Evolutionary conservation across 1,140 invertebrate species (phyloP).

Genomic region (Drosophila parvula): DNA sequence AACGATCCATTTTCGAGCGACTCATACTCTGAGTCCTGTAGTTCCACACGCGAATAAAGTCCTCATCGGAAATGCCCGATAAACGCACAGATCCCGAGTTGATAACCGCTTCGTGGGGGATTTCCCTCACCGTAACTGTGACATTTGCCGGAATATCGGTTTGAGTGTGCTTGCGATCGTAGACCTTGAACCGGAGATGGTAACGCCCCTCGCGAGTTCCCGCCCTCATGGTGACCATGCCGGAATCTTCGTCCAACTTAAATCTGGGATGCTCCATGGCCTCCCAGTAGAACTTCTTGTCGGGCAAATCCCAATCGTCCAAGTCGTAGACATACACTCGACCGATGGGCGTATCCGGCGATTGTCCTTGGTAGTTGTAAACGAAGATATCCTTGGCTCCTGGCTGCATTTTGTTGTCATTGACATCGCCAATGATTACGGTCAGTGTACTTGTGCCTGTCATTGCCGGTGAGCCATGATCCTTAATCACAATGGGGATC

Average conservation of each 20-base stretch:
- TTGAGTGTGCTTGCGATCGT: slow-evolving; percentile 96
- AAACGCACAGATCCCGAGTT: slow-evolving; percentile 97
- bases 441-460: slow-evolving; percentile 97
- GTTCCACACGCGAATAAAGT: slow-evolving; percentile 97
- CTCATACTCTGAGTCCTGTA: slow-evolving; percentile 93
- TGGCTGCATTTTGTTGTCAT: slow-evolving; percentile 98
- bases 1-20: slow-evolving; percentile 94
- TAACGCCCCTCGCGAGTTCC: slow-evolving; percentile 94
- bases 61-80: slow-evolving; percentile 97
- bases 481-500: slow-evolving; percentile 97
- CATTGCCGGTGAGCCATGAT: slow-evolving; percentile 94
- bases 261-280: slow-evolving; percentile 92
- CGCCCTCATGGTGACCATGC: slow-evolving; percentile 97
- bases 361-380: slow-evolving; percentile 97
- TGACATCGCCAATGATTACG: slow-evolving; percentile 97
- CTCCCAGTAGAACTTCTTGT: slow-evolving; percentile 98
- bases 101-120: slow-evolving; percentile 96
- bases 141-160: slow-evolving; percentile 96
- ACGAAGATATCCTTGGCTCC: slow-evolving; percentile 98
- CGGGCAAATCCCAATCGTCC: slow-evolving; percentile 98
- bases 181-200: slow-evolving; percentile 95
- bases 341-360: slow-evolving; percentile 96
- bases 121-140: slow-evolving; percentile 95
- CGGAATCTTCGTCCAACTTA: slow-evolving; percentile 94
- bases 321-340: slow-evolving; percentile 97